Percentiles rank a stretch among this genome's conserved stretches.
phyloP scores from a whole-genome alignment of 92 coral and sea anemone species.

The Galaxea fascicularis region DNA sequence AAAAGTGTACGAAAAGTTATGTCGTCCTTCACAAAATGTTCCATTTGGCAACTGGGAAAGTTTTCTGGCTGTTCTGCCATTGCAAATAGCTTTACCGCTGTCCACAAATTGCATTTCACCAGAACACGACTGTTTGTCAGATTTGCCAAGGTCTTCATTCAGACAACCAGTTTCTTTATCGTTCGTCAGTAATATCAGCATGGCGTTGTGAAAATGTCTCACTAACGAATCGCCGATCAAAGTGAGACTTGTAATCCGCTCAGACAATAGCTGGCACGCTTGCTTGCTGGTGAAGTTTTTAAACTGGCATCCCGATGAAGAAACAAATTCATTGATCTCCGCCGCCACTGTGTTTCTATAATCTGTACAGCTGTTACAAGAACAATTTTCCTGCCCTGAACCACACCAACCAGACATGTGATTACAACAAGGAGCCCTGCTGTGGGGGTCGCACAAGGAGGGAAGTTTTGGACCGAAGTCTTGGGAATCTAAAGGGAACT shows the following conservation, averaged over 20 bases:
- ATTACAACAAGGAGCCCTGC: slow-evolving; percentile 72
- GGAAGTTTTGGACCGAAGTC: slow-evolving; percentile 58
- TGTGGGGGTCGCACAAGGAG: slow-evolving; percentile 57
- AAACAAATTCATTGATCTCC: slow-evolving; percentile 67
- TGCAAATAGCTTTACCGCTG: slow-evolving; percentile 65
- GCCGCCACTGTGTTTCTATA: slow-evolving; percentile 59
- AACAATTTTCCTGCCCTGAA: slow-evolving; percentile 52
- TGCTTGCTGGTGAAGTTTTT: slow-evolving; percentile 64
- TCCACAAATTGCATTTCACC: slow-evolving; percentile 89
- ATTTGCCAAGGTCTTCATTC: slow-evolving; percentile 12
- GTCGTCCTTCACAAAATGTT: slow-evolving; percentile 58
- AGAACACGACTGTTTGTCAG: slow-evolving; percentile 35
- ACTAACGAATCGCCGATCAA: slow-evolving; percentile 80
- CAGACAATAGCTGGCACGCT: slow-evolving; percentile 67
- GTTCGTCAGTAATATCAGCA: slow-evolving; percentile 67
- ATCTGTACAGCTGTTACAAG: slow-evolving; percentile 68
- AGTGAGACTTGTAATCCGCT: slow-evolving; percentile 51
- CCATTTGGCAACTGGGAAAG: slow-evolving; percentile 16
- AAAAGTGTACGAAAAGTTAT: slow-evolving; percentile 50
- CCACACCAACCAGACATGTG: slow-evolving; percentile 64
- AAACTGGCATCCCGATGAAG: slow-evolving; percentile 50
- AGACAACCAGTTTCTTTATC: slow-evolving; percentile 61
- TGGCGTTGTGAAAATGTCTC: slow-evolving; percentile 70
- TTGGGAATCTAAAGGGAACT: slow-evolving; percentile 56
- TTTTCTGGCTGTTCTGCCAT: slow-evolving; percentile 37